Conservation (phyloP, 2,797 vertebrate species). For the Clarias pachynema region DNA sequence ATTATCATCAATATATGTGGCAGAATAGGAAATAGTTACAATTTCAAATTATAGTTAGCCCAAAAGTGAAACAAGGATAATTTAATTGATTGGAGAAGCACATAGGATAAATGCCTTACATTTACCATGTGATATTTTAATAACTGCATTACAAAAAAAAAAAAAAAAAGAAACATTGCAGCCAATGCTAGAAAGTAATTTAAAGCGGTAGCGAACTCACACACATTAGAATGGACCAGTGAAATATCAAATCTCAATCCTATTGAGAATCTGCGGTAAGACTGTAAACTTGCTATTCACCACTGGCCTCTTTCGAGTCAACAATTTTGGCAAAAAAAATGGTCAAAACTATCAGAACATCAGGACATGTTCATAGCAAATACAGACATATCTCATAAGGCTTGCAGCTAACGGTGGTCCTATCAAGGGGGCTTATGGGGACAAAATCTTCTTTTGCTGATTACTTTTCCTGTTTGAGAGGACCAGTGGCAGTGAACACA, state of each 20-base stretch:
- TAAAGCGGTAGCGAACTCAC: neutral
- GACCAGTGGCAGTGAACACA: neutral
- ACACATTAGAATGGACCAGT: neutral
- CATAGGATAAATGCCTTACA: neutral
- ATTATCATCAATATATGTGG: neutral
- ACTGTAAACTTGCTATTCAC: neutral
- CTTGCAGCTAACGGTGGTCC: slow-evolving; percentile 12
- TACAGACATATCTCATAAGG: neutral
- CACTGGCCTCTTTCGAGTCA: neutral
- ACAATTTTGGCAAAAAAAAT: neutral
- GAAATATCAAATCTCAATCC: neutral
- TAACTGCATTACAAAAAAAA: neutral
- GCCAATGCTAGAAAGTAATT: neutral
- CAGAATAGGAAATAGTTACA: neutral
- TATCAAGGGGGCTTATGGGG: neutral
- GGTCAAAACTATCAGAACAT: neutral
- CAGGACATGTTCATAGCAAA: neutral
- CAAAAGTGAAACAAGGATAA: neutral
- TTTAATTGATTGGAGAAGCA: neutral
- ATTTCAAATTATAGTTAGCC: neutral
- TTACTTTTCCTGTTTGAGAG: slow-evolving; percentile 13
- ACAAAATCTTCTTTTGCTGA: neutral
- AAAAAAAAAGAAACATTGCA: neutral
- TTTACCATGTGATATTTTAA: neutral
- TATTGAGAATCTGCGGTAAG: neutral